Base-by-base conservation (phyloP, 2,797 vertebrate genomes). In the Glyptemys insculpta region DNA sequence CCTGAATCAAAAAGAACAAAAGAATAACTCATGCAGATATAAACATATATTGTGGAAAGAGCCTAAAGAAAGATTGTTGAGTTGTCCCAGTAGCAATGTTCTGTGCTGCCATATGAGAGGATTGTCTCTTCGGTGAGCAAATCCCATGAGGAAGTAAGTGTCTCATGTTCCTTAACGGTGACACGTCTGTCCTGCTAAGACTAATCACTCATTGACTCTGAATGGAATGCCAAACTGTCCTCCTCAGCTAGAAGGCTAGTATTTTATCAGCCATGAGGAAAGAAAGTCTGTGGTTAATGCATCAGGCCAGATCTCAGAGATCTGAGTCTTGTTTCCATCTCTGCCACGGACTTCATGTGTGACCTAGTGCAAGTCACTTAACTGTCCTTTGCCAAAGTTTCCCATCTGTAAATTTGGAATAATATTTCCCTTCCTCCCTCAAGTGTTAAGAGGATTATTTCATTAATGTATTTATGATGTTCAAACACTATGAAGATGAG, bases 11-110 rank as follows among this genome's bases (percentile, higher is more conserved):
- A 86, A 16, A 80, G 41, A 88, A 59, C 94, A 94, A 94, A 14
- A 82, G 92, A 90, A 90, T 97, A 96, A 96, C 44, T 78, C 74
- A 16, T 91, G 96, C 93, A 86, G 86, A 88, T 79, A 74, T 68
- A 91, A 94, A 74, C 74, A 59, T 9, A 54, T 82, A 92, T 96
- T 95, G 95, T 62, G 90, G 25, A 91, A 87, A 88, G 82, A 93
- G 85, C 94, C 96, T 92, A 91, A 91, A 85, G 62, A 59, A 94
- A 79, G 84, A 90, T 87, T 81, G 8, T 57, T 72, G 65, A 41
- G 19, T 72, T 72, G 21, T 37, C n/a, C 65, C 65, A 21, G 37
- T 78, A 72, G 88, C 14, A 1, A 10, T 90, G 65, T 87, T 96
- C 88, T 83, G 79, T 0, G 0, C 37, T 88, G 74, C 52, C 83